Conservation (phyloP, 2,113 vertebrate species). For the Rhinopomastus cyanomelas region DNA sequence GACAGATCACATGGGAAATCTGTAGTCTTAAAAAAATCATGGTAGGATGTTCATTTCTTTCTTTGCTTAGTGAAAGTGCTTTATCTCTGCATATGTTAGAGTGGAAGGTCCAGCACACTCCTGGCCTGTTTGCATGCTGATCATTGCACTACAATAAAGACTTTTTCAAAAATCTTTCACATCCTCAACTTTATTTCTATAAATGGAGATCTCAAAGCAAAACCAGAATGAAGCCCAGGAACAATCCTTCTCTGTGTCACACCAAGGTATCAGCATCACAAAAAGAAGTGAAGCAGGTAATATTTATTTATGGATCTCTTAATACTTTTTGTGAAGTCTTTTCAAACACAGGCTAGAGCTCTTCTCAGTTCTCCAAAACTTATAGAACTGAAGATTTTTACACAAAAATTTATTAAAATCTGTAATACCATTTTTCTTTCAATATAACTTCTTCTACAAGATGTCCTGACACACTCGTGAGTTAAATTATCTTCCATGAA, state of each 20-base stretch:
- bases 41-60: not conserved
- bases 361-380: not conserved
- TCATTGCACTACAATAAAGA: not conserved
- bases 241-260: not conserved
- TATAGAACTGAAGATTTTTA: not conserved
- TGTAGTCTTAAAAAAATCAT: not conserved
- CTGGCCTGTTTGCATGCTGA: not conserved
- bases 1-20: not conserved
- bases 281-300: not conserved
- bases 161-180: not conserved
- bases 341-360: not conserved
- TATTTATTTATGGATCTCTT: not conserved
- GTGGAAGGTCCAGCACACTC: not conserved
- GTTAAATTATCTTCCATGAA: not conserved
- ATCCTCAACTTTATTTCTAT: not conserved
- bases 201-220: not conserved
- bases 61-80: not conserved
- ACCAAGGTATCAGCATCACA: not conserved
- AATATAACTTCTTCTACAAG: not conserved
- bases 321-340: not conserved
- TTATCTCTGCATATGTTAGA: not conserved
- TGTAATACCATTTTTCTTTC: not conserved
- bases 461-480: rapidly evolving
- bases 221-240: not conserved
- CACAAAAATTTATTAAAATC: not conserved